phyloP scores from a whole-genome alignment of 2,113 vertebrate species.

The Thunnus maccoyii region DNA sequence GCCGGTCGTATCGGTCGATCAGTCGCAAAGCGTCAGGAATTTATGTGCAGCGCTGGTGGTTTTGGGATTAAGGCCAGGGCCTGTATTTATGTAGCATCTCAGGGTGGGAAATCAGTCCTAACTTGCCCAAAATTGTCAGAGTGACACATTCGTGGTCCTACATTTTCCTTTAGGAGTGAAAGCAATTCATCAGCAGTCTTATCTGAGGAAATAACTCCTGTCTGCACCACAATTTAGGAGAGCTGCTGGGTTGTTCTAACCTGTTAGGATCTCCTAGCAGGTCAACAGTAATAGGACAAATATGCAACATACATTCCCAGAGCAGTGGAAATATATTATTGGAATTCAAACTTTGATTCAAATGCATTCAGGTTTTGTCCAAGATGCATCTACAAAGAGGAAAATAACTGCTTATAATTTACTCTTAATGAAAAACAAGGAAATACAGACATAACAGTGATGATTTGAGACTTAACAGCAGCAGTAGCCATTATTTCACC shows the following conservation, averaged over 20 bases:
- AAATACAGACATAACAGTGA: no score
- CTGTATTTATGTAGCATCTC: constrained; percentile 15
- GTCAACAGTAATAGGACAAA: neutral
- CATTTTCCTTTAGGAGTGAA: neutral
- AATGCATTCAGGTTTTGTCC: no score
- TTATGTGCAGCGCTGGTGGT: neutral
- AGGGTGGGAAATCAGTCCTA: constrained; percentile 9
- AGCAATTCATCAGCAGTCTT: neutral
- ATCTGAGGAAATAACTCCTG: neutral
- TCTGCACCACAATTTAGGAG: neutral
- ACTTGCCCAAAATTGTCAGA: constrained; percentile 25
- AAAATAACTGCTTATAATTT: no score
- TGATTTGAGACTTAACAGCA: neutral
- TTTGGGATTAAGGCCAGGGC: neutral
- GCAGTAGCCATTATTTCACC: neutral
- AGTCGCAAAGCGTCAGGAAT: neutral
- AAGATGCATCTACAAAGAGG: neutral
- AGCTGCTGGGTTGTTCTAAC: constrained; percentile 1
- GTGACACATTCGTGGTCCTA: neutral
- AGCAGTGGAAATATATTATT: neutral
- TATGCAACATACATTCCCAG: neutral
- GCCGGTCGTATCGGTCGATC: neutral
- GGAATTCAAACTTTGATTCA: no score
- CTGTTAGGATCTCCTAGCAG: constrained; percentile 1
- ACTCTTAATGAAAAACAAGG: no score